These are phyloP conservation scores for Ahaetulla prasina DNA, from an alignment of 2,113 vertebrate species.

Conservation along the genomic window DNA sequence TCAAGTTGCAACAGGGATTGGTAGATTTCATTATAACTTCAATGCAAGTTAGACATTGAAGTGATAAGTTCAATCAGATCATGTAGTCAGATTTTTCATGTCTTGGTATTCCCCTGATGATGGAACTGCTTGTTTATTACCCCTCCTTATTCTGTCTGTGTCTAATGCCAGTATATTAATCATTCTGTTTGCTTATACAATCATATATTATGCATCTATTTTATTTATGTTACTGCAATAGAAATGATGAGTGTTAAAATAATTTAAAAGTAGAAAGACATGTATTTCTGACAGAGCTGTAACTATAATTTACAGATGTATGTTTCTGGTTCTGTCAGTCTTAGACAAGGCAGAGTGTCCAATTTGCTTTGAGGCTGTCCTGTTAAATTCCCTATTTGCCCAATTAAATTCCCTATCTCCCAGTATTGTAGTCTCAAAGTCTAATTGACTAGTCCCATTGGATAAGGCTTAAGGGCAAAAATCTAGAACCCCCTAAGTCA, in stretches of 20 bases:
- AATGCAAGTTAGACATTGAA: background rate
- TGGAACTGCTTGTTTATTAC: background rate
- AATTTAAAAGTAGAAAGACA: background rate
- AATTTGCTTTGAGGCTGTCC: background rate
- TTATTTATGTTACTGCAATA: background rate
- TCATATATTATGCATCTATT: background rate
- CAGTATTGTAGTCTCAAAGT: background rate
- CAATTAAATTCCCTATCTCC: background rate
- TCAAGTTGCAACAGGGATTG: background rate
- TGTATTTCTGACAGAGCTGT: background rate
- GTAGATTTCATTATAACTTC: background rate
- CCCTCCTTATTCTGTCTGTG: background rate
- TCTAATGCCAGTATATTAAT: background rate
- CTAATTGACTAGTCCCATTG: background rate
- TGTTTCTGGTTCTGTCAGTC: background rate
- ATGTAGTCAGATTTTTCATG: background rate
- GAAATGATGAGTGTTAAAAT: background rate
- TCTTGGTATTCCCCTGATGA: background rate
- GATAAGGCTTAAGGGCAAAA: background rate
- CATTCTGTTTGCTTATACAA: background rate
- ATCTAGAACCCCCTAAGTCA: background rate
- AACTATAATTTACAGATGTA: background rate
- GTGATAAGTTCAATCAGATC: background rate
- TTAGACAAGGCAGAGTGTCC: background rate
- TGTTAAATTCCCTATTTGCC: background rate